Evolutionary conservation across 1,140 invertebrate genomes (phyloP).

Genomic region (Trachelipus rathkii): DNA sequence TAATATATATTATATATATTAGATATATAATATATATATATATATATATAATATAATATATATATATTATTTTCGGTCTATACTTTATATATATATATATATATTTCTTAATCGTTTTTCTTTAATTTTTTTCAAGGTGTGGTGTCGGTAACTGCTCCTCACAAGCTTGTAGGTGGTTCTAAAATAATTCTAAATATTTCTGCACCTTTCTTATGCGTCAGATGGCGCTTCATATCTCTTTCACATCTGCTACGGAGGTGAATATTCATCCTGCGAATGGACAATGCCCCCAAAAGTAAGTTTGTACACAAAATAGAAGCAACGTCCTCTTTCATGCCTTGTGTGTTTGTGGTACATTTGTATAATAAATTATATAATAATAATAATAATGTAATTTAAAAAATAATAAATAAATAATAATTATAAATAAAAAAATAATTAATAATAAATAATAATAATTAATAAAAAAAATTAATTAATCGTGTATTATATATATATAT

Average conservation of each 20-base stretch:
- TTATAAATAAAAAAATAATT: no score
- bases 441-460: no score
- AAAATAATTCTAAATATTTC: slow-evolving; percentile 67
- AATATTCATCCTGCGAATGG: slow-evolving; percentile 80
- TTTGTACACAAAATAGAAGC: no score
- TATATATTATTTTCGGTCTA: no score
- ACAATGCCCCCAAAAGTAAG: slow-evolving; percentile 76
- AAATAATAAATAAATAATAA: no score
- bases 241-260: slow-evolving; percentile 71
- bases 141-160: slow-evolving; percentile 57
- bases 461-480: no score
- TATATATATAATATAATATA: neutral
- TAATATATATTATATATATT: slow-evolving; percentile 20
- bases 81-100: neutral
- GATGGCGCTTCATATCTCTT: slow-evolving; percentile 86
- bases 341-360: no score
- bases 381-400: no score
- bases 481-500: neutral
- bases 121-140: slow-evolving; percentile 49
- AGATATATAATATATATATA: slow-evolving; percentile 11
- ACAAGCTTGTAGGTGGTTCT: slow-evolving; percentile 58
- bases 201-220: no score
- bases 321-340: no score
- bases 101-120: no score
- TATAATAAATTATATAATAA: no score